Base-by-base conservation (phyloP, 2,888 invertebrate genomes). In the Pristionchus fissidentatus region DNA sequence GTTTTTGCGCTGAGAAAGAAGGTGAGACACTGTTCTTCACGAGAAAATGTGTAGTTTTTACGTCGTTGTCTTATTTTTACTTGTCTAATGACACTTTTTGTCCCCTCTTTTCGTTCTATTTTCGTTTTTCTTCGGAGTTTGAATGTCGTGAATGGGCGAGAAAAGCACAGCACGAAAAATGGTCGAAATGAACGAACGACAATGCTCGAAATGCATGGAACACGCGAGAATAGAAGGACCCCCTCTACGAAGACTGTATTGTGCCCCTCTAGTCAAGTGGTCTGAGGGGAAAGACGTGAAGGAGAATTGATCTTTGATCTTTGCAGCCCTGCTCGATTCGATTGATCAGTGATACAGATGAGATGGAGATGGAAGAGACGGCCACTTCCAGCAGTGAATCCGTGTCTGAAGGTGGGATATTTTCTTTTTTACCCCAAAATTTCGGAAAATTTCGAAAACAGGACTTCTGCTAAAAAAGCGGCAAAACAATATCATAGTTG, bases 291-390 rank as follows among this genome's bases (percentile, higher is more conserved):
- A 46, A 46, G 19, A 77, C 32, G 75, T 32, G 49, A 49, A 32
- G 32, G 46, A 15, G 32, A 49, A 29, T 46, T 77, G 75, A 77
- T 77, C 75, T 77, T 77, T 77, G 75, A 77, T 77, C 75, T 77
- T 77, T 55, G 8, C 79, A 79, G 79, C 55, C 52, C 0, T 79
- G 79, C 19, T 29, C 79, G 0, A 79, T 79, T 38, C 35, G 55
- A 57, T 4, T 79, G 38, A 79, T 79, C 35, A 26, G 49, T 26
- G 79, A 57, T 22, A n/a, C 26, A 7, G 79, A 79, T 38, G 79
- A 79, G 52, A 57, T 26, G 38, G 79, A 57, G 8, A 13, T 10
- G 8, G 79, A 79, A 52, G 77, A 78, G 32, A 52, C 29, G 38
- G 10, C 22, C 1, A 35, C 79, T 38, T 52, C 75, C 22, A 49